Percentiles rank a stretch among this genome's conserved stretches.
Conservation (phyloP, 1,140 invertebrate species). For the Sweltsa coloradensis region DNA sequence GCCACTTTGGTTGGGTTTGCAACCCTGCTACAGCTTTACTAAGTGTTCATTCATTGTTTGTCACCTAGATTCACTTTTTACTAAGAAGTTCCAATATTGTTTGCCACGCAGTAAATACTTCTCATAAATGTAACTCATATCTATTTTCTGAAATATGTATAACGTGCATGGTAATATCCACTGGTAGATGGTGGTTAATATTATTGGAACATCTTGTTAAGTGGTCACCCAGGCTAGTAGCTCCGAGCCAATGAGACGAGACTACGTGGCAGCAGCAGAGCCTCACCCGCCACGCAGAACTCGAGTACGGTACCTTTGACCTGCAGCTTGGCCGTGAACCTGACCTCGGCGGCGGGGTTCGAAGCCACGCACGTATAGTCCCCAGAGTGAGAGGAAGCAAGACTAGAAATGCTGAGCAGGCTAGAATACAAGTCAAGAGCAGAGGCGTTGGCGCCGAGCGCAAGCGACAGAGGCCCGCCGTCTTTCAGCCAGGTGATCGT, state of each 20-base stretch:
- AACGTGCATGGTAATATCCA: too few relatives aligned
- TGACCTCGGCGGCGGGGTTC: constrained; percentile 64
- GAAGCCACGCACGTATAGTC: constrained; percentile 71
- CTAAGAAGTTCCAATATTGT: too few relatives aligned
- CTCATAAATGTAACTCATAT: too few relatives aligned
- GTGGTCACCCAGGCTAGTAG: too few relatives aligned
- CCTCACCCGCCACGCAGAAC: too few relatives aligned
- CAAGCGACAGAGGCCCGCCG: constrained; percentile 46
- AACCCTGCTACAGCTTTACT: too few relatives aligned
- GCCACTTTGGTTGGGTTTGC: too few relatives aligned
- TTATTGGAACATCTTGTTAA: not conserved
- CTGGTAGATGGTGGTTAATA: not conserved
- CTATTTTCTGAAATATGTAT: too few relatives aligned
- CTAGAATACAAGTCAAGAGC: constrained; percentile 61
- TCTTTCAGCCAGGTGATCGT: constrained; percentile 69
- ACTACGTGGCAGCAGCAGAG: not conserved
- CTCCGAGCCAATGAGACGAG: too few relatives aligned
- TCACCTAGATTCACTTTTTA: too few relatives aligned
- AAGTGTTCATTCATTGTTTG: too few relatives aligned
- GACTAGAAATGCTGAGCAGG: constrained; percentile 62
- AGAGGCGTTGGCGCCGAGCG: constrained; percentile 47
- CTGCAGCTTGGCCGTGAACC: constrained; percentile 65
- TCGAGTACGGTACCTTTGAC: constrained; percentile 69
- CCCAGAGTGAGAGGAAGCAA: constrained; percentile 58
- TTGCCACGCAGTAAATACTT: too few relatives aligned